Base-by-base conservation (phyloP, 2,888 invertebrate species). In the Lepidochitona cinerea region DNA sequence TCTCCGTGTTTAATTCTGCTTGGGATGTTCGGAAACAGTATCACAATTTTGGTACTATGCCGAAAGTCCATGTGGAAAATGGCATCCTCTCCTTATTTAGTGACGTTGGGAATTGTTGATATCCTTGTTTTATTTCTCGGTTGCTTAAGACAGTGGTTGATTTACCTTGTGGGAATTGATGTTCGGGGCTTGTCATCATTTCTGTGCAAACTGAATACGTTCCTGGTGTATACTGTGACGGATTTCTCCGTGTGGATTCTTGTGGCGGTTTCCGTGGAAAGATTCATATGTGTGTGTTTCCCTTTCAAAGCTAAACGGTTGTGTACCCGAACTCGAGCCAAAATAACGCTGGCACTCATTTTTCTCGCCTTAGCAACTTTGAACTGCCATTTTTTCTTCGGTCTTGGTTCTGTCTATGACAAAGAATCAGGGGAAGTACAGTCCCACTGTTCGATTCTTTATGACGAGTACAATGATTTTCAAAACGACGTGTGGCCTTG, bases 191-290 rank as follows among this genome's bases (percentile, higher is more conserved):
- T 74, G 2, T 79, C 76, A 32, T 64, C 66, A 12, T 67, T 75
- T 5, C 73, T 72, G 0, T 86, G 85, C 66, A 83, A 85, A 73
- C 65, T 85, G 3, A 81, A 87, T 72, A 71, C 79, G 0, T 85
- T 83, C 79, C 41, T 85, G 32, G 83, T 85, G 6, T 87, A 87
- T 64, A 76, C 77, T 35, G 79, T 83, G 5, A 74, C 85, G 0
- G 83, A 87, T 69, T 79, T 82, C 36, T 85, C 86, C 5, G 84
- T 84, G 0, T 88, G 88, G 88, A 81, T 87, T n/a, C 77, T 88
- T 12, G 84, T 85, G 37, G 81, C 82, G n/a, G 85, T 88, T 36
- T 87, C 87, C 4, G 49, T 85, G 26, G 87, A 87, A 59, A 74
- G 87, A 23, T 81, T 84, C 2, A 70, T 87, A 0, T 82, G 85